A percentile compares a stretch with the other conserved stretches of the same genome.
These are phyloP conservation scores for Orchesellides sinensis DNA, from an alignment of 2,888 invertebrate species.

Conservation along the genomic window DNA sequence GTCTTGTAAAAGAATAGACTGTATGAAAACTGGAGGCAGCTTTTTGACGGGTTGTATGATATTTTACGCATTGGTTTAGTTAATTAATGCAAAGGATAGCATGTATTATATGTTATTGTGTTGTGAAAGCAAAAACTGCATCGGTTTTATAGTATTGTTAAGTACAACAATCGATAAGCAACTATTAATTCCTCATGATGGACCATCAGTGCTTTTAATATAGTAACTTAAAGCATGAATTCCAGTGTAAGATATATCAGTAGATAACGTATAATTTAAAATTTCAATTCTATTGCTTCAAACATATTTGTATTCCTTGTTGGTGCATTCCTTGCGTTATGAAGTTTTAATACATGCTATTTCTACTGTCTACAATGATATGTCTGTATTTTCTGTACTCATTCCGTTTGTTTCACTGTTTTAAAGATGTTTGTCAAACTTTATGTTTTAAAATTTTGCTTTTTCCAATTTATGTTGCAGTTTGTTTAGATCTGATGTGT, in stretches of 20 bases:
- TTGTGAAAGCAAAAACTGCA: not conserved
- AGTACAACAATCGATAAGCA: conserved; percentile 46
- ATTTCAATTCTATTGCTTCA: not conserved
- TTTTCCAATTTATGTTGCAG: too few relatives aligned
- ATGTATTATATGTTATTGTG: not conserved
- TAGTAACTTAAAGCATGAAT: not conserved
- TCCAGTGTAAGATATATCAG: too few relatives aligned
- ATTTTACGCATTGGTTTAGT: not conserved
- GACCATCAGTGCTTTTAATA: conserved; percentile 35
- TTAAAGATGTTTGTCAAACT: too few relatives aligned
- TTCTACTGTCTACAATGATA: not conserved
- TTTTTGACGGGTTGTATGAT: conserved; percentile 26
- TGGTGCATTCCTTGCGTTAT: not conserved
- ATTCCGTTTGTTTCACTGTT: too few relatives aligned
- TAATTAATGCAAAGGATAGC: not conserved
- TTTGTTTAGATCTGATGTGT: too few relatives aligned
- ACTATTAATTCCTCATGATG: conserved; percentile 50
- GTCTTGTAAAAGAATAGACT: conserved; percentile 19
- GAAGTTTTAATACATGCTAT: not conserved
- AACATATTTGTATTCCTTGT: not conserved
- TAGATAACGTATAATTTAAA: not conserved
- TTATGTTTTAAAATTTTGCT: too few relatives aligned
- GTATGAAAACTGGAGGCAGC: conserved; percentile 47
- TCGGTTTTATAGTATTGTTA: not conserved
- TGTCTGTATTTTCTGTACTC: too few relatives aligned